Evolutionary conservation across 2,797 vertebrate species (phyloP), one percentile per base, ranked within the genome.

Genomic region (Dermochelys coriacea): DNA sequence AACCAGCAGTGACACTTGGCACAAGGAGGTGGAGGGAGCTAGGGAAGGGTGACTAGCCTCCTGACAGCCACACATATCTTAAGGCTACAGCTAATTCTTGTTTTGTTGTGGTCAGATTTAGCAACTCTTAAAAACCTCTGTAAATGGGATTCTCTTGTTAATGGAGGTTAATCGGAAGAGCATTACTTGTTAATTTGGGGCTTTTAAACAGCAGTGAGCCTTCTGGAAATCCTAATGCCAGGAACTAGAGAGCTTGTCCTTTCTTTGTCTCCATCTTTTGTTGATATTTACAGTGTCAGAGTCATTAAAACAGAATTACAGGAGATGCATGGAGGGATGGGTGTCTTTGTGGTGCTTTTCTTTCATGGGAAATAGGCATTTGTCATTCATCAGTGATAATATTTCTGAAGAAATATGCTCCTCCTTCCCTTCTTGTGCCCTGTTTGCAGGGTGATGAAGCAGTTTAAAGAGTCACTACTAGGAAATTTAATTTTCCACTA

Each of bases 21-120:
- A 47, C 41, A 47, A 75, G 68, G 88, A 84, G 85, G 50, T 64
- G 52, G 89, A 90, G 91, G 93, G 89, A 86, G 75, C 34, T 64
- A 41, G 10, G n/a, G 7, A 54, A 85, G 68, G 51, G 34, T 49
- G 4, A 47, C 79, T 87, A 68, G 23, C 81, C 75, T 79, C 79
- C 47, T n/a, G 61, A 89, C 88, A n/a, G 89, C 71, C 85, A 50
- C 4, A 4, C 52, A 34, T 31, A 29, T 88, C 52, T 85, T 91
- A 93, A 87, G 85, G 61, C 74, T 47, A 25, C 82, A 91, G 93
- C 93, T 91, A 96, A 93, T 95, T 91, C 96, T 95, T 92, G 84
- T 95, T 93, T 94, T 93, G 82, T 89, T 88, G 85, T 84, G 92
- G 92, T 95, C 89, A 59, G 92, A 88, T 93, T 96, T 91, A 94